These are phyloP conservation scores for Leptopterna dolabrata DNA, from an alignment of 2,888 invertebrate species.

Conservation along the genomic window DNA sequence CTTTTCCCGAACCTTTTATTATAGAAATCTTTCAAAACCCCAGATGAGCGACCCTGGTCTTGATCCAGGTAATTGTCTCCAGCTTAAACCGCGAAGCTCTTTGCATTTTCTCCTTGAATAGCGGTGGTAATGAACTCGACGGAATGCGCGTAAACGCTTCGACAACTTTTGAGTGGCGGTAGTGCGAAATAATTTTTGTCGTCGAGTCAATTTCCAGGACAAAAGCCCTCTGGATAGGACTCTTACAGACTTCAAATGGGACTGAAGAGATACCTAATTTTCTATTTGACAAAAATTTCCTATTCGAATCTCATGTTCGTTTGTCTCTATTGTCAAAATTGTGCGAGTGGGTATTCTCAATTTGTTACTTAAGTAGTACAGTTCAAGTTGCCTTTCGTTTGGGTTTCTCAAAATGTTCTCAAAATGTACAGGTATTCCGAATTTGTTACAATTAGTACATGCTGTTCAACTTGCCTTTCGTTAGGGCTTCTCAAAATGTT, in stretches of 20 bases:
- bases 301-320: not conserved
- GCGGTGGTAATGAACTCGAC: slow-evolving; percentile 13
- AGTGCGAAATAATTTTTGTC: not conserved
- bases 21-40: not conserved
- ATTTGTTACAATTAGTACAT: too few relatives aligned
- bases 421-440: too few relatives aligned
- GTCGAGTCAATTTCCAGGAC: not conserved
- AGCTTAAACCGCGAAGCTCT: slow-evolving; percentile 17
- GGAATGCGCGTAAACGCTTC: slow-evolving; percentile 17
- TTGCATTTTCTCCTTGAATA: not conserved
- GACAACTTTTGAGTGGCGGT: not conserved
- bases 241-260: not conserved
- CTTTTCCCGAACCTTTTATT: not conserved
- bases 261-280: not conserved
- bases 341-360: not conserved
- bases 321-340: not conserved
- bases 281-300: not conserved
- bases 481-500: too few relatives aligned
- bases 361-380: too few relatives aligned
- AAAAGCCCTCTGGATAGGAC: not conserved
- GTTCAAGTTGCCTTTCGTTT: too few relatives aligned
- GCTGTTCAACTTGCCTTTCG: too few relatives aligned
- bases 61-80: slow-evolving; percentile 18
- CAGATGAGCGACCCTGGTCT: not conserved
- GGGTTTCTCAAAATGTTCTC: too few relatives aligned